These are phyloP conservation scores for Hippopotamyrus pictus DNA, from an alignment of 2,797 vertebrate genomes.

Conservation along the genomic window DNA sequence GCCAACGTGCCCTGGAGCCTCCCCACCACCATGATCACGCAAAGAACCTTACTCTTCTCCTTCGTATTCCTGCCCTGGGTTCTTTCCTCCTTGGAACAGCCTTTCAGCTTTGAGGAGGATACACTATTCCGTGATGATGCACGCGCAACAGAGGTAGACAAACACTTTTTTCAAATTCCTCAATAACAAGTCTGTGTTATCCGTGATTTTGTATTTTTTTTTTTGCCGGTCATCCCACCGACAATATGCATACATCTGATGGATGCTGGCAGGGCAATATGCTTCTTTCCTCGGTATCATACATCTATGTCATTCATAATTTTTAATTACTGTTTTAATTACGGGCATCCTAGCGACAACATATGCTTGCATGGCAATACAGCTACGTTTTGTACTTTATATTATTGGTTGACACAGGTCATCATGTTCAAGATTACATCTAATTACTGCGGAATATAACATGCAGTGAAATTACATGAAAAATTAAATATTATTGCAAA, in stretches of 20 bases:
- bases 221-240: background rate
- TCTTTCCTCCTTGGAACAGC: constrained; percentile 48
- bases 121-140: constrained; percentile 47
- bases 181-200: background rate
- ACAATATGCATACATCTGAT: background rate
- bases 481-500: background rate
- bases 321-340: background rate
- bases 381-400: background rate
- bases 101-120: constrained; percentile 39
- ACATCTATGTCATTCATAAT: background rate
- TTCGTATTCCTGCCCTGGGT: constrained; percentile 61
- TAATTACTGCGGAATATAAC: background rate
- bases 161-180: background rate
- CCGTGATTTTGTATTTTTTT: background rate
- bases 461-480: background rate
- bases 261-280: background rate
- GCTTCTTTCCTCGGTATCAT: background rate
- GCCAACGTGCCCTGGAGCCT: constrained; percentile 43
- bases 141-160: constrained; percentile 58
- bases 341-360: background rate
- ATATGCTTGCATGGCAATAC: background rate
- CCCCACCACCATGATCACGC: constrained; percentile 58
- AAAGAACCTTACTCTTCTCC: constrained; percentile 58
- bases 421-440: background rate
- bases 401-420: background rate